phyloP scores from a whole-genome alignment of 2,113 vertebrate genomes.

The Sardina pilchardus region DNA sequence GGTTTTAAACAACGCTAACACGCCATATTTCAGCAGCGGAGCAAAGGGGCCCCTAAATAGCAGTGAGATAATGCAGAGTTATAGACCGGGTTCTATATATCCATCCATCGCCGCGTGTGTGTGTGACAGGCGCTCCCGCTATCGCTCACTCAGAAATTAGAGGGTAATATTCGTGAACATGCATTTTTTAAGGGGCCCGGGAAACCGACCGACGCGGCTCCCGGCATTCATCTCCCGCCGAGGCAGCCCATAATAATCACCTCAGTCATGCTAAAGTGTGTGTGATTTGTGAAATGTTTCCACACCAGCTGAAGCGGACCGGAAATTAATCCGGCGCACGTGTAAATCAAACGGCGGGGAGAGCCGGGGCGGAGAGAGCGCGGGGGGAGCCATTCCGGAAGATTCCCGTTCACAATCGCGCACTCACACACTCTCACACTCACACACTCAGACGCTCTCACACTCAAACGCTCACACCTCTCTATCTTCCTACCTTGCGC shows the following conservation, averaged over 20 bases:
- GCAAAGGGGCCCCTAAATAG: not conserved
- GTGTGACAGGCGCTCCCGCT: not conserved
- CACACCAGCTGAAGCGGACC: not conserved
- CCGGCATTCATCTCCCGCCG: not conserved
- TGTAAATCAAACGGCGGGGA: not conserved
- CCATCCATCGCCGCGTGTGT: not conserved
- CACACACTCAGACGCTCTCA: too few relatives aligned
- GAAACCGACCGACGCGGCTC: not conserved
- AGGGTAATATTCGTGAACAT: not conserved
- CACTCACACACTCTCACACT: not conserved
- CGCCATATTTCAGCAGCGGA: not conserved
- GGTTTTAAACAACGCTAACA: not conserved
- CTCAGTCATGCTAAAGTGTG: not conserved
- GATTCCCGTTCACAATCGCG: too few relatives aligned
- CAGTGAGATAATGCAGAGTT: not conserved
- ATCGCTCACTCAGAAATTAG: not conserved
- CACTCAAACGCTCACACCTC: too few relatives aligned
- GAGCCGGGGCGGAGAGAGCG: too few relatives aligned
- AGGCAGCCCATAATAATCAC: not conserved
- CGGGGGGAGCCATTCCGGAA: too few relatives aligned
- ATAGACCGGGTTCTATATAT: not conserved
- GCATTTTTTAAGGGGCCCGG: not conserved
- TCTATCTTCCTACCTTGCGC: not conserved
- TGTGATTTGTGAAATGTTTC: conserved; percentile 13
- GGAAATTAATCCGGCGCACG: not conserved